Conservation (phyloP, 2,888 invertebrate genomes). For the Orgyia antiqua region DNA sequence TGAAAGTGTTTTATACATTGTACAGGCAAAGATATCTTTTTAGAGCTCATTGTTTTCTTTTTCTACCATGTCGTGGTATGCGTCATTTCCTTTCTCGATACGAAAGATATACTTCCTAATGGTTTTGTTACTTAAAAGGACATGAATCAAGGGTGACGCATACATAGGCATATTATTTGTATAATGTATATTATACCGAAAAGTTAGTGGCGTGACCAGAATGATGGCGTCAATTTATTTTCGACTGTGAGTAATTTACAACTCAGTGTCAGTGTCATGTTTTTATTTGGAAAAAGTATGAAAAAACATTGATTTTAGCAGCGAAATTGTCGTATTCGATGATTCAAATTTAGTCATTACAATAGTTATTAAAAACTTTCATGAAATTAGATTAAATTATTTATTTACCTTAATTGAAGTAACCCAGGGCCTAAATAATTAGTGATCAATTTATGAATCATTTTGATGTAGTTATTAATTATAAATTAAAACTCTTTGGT, state of each 20-base stretch:
- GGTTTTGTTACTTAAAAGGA: conserved; percentile 12
- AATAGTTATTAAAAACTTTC: too few species aligned
- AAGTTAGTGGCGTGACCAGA: conserved; percentile 11
- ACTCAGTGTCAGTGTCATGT: neutral
- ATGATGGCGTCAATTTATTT: conserved; percentile 18
- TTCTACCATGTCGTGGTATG: conserved; percentile 11
- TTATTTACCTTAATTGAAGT: too few species aligned
- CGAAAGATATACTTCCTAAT: conserved; percentile 22
- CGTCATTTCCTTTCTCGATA: conserved; percentile 27
- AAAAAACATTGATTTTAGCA: too few species aligned
- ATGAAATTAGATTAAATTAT: too few species aligned
- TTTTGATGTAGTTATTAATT: too few species aligned
- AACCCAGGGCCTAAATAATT: too few species aligned
- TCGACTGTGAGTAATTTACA: conserved; percentile 10
- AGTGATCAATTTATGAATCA: too few species aligned
- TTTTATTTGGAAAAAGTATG: neutral
- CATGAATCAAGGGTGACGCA: conserved; percentile 27
- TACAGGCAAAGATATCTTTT: conserved; percentile 11
- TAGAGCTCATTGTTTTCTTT: conserved; percentile 17
- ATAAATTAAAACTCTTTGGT: too few species aligned
- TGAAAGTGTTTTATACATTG: conserved; percentile 2
- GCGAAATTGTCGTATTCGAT: too few species aligned
- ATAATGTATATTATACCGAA: conserved; percentile 1
- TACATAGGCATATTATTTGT: neutral
- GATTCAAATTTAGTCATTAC: too few species aligned